phyloP scores from a whole-genome alignment of 2,888 invertebrate genomes.

The Eupithecia abbreviata region DNA sequence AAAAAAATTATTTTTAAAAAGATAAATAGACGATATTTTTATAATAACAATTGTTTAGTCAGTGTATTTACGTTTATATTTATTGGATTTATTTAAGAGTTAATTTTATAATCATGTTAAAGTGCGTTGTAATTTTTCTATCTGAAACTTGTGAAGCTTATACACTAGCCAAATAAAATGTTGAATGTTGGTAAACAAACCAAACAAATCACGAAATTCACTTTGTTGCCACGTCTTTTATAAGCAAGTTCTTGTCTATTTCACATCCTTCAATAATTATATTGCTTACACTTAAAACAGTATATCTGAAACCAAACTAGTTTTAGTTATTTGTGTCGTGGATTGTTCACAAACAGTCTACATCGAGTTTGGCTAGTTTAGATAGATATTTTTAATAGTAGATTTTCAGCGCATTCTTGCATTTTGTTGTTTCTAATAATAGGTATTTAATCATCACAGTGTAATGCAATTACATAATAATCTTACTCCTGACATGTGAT shows the following conservation, averaged over 20 bases:
- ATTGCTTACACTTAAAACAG: too few species aligned
- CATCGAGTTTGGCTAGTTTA: too few species aligned
- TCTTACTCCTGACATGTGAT: conserved; percentile 41
- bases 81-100: conserved; percentile 20
- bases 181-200: too few species aligned
- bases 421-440: conserved; percentile 17
- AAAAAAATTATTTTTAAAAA: background rate
- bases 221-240: too few species aligned
- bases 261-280: too few species aligned
- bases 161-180: background rate
- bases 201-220: too few species aligned
- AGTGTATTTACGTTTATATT: conserved; percentile 23
- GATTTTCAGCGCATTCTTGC: conserved; percentile 15
- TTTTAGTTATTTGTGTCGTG: too few species aligned
- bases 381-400: background rate
- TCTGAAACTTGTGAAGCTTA: background rate
- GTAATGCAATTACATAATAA: conserved; percentile 33
- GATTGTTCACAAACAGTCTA: too few species aligned
- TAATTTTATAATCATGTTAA: conserved; percentile 11
- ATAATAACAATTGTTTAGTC: conserved; percentile 17
- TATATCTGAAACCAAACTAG: too few species aligned
- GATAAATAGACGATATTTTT: conserved; percentile 6
- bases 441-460: conserved; percentile 26
- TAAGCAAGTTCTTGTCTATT: too few species aligned
- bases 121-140: conserved; percentile 18